These are phyloP conservation scores for human (Homo sapiens) DNA, from an alignment of 2,113 vertebrate species.

Conservation along the genomic window GRCh38 chr4:3609501-3610000, in stretches of 20 bases:
- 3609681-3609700: too few species aligned
- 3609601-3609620: too few species aligned
- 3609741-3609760: neutral
- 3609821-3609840: too few species aligned
- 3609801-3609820: neutral
- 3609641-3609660: neutral
- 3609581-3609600: neutral
- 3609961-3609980: rapidly evolving
- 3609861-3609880: neutral
- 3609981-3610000: too few species aligned
- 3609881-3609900: too few species aligned
- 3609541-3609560: neutral
- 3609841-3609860: neutral
- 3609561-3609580: neutral
- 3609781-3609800: too few species aligned
- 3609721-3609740: neutral
- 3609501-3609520: neutral
- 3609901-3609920: neutral
- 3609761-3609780: too few species aligned
- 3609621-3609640: neutral
- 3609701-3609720: neutral
- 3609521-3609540: neutral
- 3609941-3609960: neutral
- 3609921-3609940: neutral
- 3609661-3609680: neutral